Percentiles rank a stretch among this genome's conserved stretches.
Evolutionary conservation across 2,113 vertebrate species (phyloP).

Genomic region (Notechis scutatus): DNA sequence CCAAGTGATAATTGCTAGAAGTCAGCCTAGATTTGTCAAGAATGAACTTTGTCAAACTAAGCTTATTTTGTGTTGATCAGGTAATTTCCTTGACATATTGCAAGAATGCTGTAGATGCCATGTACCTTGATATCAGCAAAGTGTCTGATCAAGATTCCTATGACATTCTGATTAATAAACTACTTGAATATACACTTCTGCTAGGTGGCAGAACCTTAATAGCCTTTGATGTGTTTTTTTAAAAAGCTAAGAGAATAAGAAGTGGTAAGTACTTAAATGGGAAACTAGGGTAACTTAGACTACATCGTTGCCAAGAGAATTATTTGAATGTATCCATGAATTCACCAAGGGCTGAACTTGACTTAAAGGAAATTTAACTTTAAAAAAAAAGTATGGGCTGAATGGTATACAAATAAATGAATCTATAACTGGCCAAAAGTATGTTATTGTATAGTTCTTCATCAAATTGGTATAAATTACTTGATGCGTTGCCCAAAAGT

Average conservation of each 20-base stretch:
- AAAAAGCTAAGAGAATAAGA: neutral
- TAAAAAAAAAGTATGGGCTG: neutral
- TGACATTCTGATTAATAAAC: neutral
- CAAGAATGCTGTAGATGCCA: neutral
- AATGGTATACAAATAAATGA: neutral
- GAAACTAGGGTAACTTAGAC: neutral
- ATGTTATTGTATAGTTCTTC: neutral
- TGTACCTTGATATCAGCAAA: neutral
- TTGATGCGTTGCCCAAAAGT: neutral
- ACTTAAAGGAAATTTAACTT: neutral
- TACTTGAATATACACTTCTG: neutral
- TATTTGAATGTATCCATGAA: neutral
- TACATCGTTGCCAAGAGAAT: neutral
- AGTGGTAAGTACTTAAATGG: neutral
- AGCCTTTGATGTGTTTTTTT: neutral
- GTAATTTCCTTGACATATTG: neutral
- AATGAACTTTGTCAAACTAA: neutral
- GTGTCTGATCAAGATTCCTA: neutral
- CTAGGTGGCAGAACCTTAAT: neutral
- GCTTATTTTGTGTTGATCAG: neutral
- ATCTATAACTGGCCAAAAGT: neutral
- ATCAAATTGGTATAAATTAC: neutral
- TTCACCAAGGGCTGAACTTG: neutral
- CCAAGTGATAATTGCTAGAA: neutral
- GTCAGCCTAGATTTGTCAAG: neutral